phyloP scores from a whole-genome alignment of 2,113 vertebrate genomes.

The Cricetomys ansorgei region DNA sequence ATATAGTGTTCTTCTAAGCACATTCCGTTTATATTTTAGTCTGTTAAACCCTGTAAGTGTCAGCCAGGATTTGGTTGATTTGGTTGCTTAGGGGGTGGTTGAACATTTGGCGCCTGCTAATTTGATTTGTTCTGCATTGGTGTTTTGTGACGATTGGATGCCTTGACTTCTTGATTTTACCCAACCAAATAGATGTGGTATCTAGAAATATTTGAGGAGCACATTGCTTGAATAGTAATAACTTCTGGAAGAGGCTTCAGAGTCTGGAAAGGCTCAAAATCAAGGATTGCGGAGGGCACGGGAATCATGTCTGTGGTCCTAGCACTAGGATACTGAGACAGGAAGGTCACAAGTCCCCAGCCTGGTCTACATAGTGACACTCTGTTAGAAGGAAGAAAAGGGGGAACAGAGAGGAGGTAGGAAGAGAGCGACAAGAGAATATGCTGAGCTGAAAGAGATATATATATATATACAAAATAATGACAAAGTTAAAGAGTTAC shows the following conservation, averaged over 20 bases:
- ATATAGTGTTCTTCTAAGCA: constrained; percentile 45
- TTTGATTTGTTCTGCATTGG: not conserved
- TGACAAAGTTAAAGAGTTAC: not conserved
- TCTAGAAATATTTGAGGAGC: not conserved
- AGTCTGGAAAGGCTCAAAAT: not conserved
- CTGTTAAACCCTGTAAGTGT: constrained; percentile 12
- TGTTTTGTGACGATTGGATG: not conserved
- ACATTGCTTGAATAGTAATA: not conserved
- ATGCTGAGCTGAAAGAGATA: not conserved
- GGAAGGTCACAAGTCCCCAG: not conserved
- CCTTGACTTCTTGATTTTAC: constrained; percentile 26
- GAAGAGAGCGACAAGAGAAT: not conserved
- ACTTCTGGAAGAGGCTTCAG: not conserved
- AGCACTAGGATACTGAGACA: not conserved
- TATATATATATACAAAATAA: not conserved
- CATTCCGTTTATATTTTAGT: constrained; percentile 1
- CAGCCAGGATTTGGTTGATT: not conserved
- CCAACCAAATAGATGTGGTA: not conserved
- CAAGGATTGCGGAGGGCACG: not conserved
- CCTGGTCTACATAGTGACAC: not conserved
- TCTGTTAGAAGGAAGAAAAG: not conserved
- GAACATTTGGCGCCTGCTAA: not conserved
- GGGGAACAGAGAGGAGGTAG: not conserved
- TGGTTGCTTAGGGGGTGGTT: not conserved
- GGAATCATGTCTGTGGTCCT: not conserved